Evolutionary conservation across 2,113 vertebrate species (phyloP).

Genomic region (Misgurnus mizolepis): DNA sequence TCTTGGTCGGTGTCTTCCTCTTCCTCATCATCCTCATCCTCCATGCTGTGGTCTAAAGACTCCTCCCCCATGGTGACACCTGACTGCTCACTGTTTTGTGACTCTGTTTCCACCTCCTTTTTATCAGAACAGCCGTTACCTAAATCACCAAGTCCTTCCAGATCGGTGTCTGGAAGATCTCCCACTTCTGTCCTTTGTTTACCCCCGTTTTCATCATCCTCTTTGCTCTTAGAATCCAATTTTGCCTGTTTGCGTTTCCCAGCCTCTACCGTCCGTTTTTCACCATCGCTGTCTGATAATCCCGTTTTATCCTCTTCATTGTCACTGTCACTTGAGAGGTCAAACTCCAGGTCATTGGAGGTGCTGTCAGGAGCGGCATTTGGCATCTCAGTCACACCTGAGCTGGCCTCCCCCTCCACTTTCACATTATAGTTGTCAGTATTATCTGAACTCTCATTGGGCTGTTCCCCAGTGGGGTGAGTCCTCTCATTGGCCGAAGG

Average conservation of each 20-base stretch:
- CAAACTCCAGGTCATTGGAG: constrained; percentile 84
- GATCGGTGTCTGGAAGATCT: constrained; percentile 55
- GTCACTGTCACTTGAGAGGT: constrained; percentile 91
- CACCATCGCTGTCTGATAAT: constrained; percentile 73
- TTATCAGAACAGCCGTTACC: constrained; percentile 84
- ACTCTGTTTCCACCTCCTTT: constrained; percentile 91
- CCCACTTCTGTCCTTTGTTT: constrained; percentile 52
- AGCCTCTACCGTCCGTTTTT: constrained; percentile 64
- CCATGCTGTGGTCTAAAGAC: constrained; percentile 91
- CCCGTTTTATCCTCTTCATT: constrained; percentile 75
- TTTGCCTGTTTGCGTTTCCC: constrained; percentile 61
- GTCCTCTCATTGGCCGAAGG: constrained; percentile 61
- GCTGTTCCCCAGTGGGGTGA: constrained; percentile 54
- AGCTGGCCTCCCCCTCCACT: constrained; percentile 47
- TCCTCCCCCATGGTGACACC: constrained; percentile 89
- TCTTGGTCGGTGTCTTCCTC: constrained; percentile 87
- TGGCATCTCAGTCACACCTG: constrained; percentile 35
- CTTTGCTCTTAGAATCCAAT: constrained; percentile 31
- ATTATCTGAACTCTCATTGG: constrained; percentile 46
- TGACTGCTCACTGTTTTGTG: constrained; percentile 94
- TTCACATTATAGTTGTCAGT: constrained; percentile 55
- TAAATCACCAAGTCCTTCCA: constrained; percentile 75
- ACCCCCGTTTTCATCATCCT: constrained; percentile 57
- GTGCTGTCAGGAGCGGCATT: constrained; percentile 55
- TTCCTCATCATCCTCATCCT: constrained; percentile 83